Evolutionary conservation across 2,888 invertebrate genomes (phyloP).

Genomic region (Nemoura dubitans): DNA sequence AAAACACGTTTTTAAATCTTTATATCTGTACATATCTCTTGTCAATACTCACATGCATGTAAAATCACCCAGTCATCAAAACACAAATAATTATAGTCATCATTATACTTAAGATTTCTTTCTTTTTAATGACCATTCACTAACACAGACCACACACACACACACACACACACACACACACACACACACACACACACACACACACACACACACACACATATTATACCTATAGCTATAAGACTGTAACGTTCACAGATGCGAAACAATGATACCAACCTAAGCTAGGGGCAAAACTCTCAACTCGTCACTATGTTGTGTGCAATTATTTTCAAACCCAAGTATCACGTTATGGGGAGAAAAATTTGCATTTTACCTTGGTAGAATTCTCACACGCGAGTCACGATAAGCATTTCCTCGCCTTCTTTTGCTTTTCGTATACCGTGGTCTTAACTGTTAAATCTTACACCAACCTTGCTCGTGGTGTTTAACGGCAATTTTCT

Average conservation of each 20-base stretch:
- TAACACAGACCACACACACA: too few species aligned
- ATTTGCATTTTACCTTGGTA: not conserved
- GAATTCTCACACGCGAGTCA: not conserved
- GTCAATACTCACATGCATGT: too few species aligned
- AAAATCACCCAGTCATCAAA: not conserved
- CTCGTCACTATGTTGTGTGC: not conserved
- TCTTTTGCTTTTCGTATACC: not conserved
- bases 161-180: too few species aligned
- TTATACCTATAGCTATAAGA: too few species aligned
- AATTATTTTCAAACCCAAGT: not conserved
- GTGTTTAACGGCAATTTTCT: not conserved
- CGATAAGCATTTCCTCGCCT: not conserved
- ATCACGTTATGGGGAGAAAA: not conserved
- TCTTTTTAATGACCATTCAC: not conserved
- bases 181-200: too few species aligned
- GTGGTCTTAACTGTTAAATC: not conserved
- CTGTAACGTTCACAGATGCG: not conserved
- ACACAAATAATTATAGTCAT: not conserved
- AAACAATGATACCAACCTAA: not conserved
- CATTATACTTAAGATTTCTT: not conserved
- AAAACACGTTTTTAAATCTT: too few species aligned
- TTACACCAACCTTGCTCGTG: not conserved
- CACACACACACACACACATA: too few species aligned
- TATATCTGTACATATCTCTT: not conserved
- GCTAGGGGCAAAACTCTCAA: not conserved